phyloP scores from a whole-genome alignment of 2,113 vertebrate species.

The Actenoides hombroni region DNA sequence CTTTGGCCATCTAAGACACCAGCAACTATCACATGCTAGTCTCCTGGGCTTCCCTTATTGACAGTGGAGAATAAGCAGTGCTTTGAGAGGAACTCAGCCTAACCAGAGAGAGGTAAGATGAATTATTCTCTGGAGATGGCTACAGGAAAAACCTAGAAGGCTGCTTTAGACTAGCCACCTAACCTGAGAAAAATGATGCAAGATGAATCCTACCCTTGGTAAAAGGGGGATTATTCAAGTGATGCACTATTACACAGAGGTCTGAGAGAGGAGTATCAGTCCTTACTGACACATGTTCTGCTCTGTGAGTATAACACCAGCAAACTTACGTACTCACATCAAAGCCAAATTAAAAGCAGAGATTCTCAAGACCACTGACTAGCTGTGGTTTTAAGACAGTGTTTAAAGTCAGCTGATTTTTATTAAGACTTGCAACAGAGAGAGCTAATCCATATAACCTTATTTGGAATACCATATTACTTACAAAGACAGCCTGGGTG shows the following conservation, averaged over 20 bases:
- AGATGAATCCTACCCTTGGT: not conserved
- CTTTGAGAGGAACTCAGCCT: not conserved
- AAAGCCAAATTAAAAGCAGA: not conserved
- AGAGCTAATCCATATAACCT: constrained; percentile 22
- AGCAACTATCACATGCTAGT: not conserved
- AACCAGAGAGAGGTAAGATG: not conserved
- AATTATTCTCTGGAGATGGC: not conserved
- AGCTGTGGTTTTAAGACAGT: not conserved
- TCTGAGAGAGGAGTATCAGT: not conserved
- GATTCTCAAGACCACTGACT: not conserved
- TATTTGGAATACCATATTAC: not conserved
- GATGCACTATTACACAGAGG: not conserved
- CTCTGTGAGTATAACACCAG: not conserved
- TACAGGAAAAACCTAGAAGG: not conserved
- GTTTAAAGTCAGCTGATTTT: constrained; percentile 18
- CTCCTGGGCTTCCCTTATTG: not conserved
- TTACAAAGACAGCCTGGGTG: not conserved
- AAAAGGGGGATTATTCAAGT: not conserved
- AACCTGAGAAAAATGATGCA: not conserved
- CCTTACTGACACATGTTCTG: not conserved
- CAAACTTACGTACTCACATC: not conserved
- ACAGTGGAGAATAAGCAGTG: not conserved
- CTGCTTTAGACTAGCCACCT: not conserved
- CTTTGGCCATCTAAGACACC: not conserved
- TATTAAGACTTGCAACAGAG: constrained; percentile 3